Base-by-base conservation (phyloP, 1,140 invertebrate species). In the Grapholita molesta region DNA sequence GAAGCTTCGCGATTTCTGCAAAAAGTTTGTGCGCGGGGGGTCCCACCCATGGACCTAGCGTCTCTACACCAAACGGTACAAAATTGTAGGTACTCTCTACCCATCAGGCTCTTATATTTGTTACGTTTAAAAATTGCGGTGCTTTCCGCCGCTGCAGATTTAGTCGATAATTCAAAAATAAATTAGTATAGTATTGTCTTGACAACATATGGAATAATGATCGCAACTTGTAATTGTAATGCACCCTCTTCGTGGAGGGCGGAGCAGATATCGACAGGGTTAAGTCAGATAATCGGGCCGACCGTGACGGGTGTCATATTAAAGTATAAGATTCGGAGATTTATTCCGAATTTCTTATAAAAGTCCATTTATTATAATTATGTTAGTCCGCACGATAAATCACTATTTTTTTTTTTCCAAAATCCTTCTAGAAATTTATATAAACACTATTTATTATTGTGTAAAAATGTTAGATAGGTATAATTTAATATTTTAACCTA, bases 131-230 rank as follows among this genome's bases (percentile, higher is more conserved):
- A n/a, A n/a, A n/a, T n/a, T n/a, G n/a, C n/a, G n/a, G n/a, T n/a
- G n/a, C n/a, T 30, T 72, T 66, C 77, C 75, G 70, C 71, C 64
- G 69, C 71, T 77, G 23, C 9, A 61, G 65, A 21, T 48, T 48
- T 48, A 3, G 4, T 21, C 9, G 8, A 18, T 7, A 48, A 38
- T 48, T n/a, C 21, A 7, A 48, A 48, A 48, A 48, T 48, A 48
- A 48, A 48, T 48, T 9, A 48, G 18, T 9, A n/a, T n/a, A 21
- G 7, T 21, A 21, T 48, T 9, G 42, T 48, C n/a, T 21, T 48
- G 42, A 21, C 21, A 48, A 21, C 18, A 48, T 48, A 48, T 48
- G 42, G 18, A 48, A 48, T 9, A 18, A 18, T 48, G 42, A 48
- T 48, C 42, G 18, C 15, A 21, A 48, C 18, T 61, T 15, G 55